Base-by-base conservation (phyloP, 1,140 invertebrate species). In the Ceratina australensis region DNA sequence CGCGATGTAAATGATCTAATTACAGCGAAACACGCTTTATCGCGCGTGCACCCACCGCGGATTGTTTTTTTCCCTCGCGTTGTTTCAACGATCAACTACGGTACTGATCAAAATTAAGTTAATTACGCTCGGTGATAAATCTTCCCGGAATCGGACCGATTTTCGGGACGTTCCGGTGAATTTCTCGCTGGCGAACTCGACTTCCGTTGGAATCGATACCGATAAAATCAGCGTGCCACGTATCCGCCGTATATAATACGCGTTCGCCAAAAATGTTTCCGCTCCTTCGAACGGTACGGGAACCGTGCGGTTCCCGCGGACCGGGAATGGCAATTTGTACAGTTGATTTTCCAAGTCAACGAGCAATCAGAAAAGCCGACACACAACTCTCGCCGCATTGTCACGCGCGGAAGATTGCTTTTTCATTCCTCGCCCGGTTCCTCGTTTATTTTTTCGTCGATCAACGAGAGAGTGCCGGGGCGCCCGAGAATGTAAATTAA, bases 261-360 rank as follows among this genome's bases (percentile, higher is more conserved):
- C 33, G 33, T 42, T 42, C 33, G 10, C 33, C 33, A 42, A 42
- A 42, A 42, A 42, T 42, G 33, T 42, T 42, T 54, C 52, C 13
- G 52, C 52, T 18, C n/a, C 52, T n/a, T 54, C 52, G 52, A n/a
- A 54, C 5, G 52, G 52, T 42, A 10, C 20, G 64, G 64, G 50
- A 66, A n/a, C 24, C 42, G 26, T 20, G 16, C 20, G 33, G 22
- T 22, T 18, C 10, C 42, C 42, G 50, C 24, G 63, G 18, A 49
- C 33, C 52, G 57, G 33, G 33, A 42, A 49, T 60, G n/a, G 12
- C 72, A 81, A 82, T 72, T 82, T 61, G 81, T 78, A 68, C 76
- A 75, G 59, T 83, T 82, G 80, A 82, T 82, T 83, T 83, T 83
- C 81, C 80, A 82, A 83, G 82, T 83, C 82, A 79, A 67, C 71